A percentile compares a stretch with the other conserved stretches of the same genome.
phyloP scores from a whole-genome alignment of 2,888 invertebrate species.

The Morinoia aosen region DNA sequence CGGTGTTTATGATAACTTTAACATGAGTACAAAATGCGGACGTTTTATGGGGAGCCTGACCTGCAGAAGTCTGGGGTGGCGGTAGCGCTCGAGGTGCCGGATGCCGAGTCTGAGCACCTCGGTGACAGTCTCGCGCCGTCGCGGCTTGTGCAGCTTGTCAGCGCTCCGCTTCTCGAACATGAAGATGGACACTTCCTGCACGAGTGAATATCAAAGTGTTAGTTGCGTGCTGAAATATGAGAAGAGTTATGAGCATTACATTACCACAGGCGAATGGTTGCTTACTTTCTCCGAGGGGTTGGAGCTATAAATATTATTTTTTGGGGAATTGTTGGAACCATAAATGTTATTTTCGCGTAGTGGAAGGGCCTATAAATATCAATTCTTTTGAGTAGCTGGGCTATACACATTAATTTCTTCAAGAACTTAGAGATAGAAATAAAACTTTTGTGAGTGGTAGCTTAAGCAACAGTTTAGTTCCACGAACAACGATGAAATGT shows the following conservation, averaged over 20 bases:
- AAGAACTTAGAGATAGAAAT: no score
- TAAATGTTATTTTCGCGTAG: no score
- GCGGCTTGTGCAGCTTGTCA: constrained; percentile 92
- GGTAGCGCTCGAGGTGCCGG: constrained; percentile 83
- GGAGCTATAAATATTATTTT: no score
- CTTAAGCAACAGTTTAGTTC: background rate
- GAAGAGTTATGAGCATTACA: background rate
- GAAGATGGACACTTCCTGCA: constrained; percentile 93
- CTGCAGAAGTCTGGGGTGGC: constrained; percentile 86
- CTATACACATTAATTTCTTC: no score
- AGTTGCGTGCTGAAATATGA: background rate
- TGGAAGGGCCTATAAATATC: no score
- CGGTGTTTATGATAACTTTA: no score
- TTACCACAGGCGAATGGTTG: background rate
- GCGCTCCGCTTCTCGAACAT: constrained; percentile 93
- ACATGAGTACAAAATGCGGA: no score
- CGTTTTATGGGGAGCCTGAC: constrained; percentile 69
- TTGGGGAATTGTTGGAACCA: no score
- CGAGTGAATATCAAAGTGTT: constrained; percentile 60
- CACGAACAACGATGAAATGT: background rate
- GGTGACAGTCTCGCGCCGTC: constrained; percentile 90
- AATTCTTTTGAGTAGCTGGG: no score
- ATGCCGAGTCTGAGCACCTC: constrained; percentile 88
- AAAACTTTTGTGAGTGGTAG: background rate
- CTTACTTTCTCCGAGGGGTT: background rate